Percentiles rank a stretch among this genome's conserved stretches.
Evolutionary conservation across 2,113 vertebrate species (phyloP).

Genomic region (Glareola pratincola): DNA sequence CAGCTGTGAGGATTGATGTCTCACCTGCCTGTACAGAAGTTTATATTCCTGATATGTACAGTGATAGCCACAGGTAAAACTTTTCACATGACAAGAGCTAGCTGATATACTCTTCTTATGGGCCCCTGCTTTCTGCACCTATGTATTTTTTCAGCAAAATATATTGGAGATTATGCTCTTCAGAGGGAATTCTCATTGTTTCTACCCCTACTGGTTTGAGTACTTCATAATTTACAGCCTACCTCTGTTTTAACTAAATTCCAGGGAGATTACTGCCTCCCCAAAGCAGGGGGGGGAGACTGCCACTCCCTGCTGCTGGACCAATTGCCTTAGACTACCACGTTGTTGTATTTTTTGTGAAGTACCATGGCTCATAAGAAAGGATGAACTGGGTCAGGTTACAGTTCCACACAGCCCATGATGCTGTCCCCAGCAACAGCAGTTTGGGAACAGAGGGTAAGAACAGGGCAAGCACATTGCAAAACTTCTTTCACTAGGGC

Average conservation of each 20-base stretch:
- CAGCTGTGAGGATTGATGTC: neutral
- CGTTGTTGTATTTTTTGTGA: fast-evolving
- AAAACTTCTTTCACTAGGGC: neutral
- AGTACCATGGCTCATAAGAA: neutral
- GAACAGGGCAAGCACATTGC: neutral
- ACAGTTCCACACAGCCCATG: neutral
- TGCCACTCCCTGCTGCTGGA: neutral
- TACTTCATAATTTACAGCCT: neutral
- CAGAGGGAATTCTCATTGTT: neutral
- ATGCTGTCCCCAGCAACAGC: neutral
- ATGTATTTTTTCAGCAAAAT: neutral
- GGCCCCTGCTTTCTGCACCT: neutral
- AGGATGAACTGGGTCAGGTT: neutral
- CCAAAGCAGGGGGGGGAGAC: neutral
- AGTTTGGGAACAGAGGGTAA: neutral
- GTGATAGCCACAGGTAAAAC: neutral
- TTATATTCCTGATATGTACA: neutral
- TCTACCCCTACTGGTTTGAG: neutral
- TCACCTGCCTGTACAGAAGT: neutral
- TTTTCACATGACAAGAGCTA: neutral
- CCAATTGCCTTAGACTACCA: neutral
- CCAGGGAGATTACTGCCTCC: neutral
- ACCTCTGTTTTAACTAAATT: neutral
- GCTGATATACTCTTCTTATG: neutral
- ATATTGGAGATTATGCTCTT: neutral